Evolutionary conservation across 37 sponge, comb jelly and placozoan species (phyloP).

Genomic region (Beroe forskalii): DNA sequence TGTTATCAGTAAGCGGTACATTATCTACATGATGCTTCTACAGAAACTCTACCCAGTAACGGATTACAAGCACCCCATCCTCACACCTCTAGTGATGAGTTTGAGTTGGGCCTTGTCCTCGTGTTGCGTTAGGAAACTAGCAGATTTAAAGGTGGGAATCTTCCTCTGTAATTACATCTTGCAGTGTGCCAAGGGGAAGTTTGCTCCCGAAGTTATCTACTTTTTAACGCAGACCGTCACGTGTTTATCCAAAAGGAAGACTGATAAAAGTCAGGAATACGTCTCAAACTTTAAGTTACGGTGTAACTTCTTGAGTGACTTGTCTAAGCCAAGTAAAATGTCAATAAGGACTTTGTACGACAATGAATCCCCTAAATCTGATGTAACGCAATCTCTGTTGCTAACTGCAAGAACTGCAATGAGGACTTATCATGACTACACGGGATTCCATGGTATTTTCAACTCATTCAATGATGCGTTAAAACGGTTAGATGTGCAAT

Average conservation of each 20-base stretch:
- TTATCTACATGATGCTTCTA: conserved; percentile 36
- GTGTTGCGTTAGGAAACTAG: conserved; percentile 3
- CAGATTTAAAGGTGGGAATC: conserved; percentile 23
- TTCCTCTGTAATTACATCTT: neutral
- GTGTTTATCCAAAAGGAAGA: neutral
- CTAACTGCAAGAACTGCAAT: conserved; percentile 10
- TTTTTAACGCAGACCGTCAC: neutral
- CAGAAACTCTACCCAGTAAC: conserved; percentile 76
- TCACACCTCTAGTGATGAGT: conserved; percentile 72
- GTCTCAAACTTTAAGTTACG: conserved; percentile 8
- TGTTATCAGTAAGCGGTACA: neutral
- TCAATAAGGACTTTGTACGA: neutral
- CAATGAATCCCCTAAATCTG: neutral
- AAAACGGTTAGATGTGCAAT: neutral
- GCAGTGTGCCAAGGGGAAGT: neutral
- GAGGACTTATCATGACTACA: conserved; percentile 23
- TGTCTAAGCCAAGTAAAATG: neutral
- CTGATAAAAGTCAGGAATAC: conserved; percentile 1
- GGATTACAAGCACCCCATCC: conserved; percentile 75
- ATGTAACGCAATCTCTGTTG: conserved; percentile 3
- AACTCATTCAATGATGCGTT: neutral
- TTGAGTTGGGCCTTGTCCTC: conserved; percentile 66
- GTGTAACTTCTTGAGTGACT: neutral
- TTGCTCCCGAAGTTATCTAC: conserved; percentile 33
- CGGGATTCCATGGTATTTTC: conserved; percentile 25